Evolutionary conservation across 1,140 invertebrate species (phyloP).

Genomic region (Cephus cinctus): DNA sequence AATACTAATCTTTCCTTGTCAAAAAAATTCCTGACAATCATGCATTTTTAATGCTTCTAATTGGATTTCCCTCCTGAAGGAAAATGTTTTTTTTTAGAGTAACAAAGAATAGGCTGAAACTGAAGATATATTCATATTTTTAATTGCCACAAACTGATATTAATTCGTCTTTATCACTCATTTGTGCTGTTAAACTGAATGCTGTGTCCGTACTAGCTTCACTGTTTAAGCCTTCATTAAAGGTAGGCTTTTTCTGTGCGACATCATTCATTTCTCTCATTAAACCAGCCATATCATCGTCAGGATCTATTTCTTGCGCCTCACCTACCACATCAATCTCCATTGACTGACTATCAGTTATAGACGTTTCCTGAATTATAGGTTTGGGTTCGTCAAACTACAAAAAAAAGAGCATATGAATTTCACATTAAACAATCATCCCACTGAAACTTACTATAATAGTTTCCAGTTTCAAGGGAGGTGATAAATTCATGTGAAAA

Average conservation of each 20-base stretch:
- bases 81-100: no score
- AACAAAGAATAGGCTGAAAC: no score
- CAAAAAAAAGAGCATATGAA: conserved; percentile 15
- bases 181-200: conserved; percentile 48
- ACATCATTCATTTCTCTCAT: conserved; percentile 55
- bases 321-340: conserved; percentile 45
- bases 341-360: conserved; percentile 31
- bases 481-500: conserved; percentile 67
- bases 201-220: conserved; percentile 54
- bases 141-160: conserved; percentile 33
- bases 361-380: conserved; percentile 9
- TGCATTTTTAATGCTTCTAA: no score
- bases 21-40: no score
- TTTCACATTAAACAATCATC: neutral
- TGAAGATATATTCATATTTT: no score
- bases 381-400: conserved; percentile 43
- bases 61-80: no score
- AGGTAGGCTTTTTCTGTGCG: conserved; percentile 35
- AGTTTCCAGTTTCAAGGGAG: conserved; percentile 44
- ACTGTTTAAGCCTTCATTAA: conserved; percentile 48
- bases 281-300: conserved; percentile 53
- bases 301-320: conserved; percentile 49
- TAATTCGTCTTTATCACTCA: conserved; percentile 50
- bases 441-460: conserved; percentile 40
- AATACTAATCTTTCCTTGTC: no score